Evolutionary conservation across 1,140 invertebrate genomes (phyloP).

Genomic region (Oncopeltus fasciatus): DNA sequence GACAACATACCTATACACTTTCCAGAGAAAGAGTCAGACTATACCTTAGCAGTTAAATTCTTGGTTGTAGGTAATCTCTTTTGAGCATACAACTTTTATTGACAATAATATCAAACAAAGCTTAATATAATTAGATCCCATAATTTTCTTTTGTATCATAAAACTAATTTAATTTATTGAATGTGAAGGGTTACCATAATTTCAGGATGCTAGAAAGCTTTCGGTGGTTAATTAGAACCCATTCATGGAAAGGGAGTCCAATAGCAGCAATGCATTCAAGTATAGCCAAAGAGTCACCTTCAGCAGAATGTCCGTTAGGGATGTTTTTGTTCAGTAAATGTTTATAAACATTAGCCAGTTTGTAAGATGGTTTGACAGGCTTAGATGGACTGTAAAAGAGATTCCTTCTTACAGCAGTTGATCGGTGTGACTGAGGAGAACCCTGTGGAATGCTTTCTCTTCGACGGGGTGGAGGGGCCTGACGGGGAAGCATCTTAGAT

Average conservation of each 20-base stretch:
- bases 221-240: constrained; percentile 11
- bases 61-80: too few relatives aligned
- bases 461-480: not conserved
- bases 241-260: constrained; percentile 14
- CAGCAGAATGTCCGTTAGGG: constrained; percentile 11
- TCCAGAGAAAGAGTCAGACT: too few relatives aligned
- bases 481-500: not conserved
- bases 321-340: constrained; percentile 6
- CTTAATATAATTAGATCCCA: too few relatives aligned
- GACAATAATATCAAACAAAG: too few relatives aligned
- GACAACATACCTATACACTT: too few relatives aligned
- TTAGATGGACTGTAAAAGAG: not conserved
- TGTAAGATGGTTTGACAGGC: constrained; percentile 7
- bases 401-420: not conserved
- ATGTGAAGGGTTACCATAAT: constrained; percentile 7
- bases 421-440: not conserved
- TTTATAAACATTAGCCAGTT: constrained; percentile 10
- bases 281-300: constrained; percentile 14
- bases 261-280: constrained; percentile 9
- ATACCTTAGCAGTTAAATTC: too few relatives aligned
- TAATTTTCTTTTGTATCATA: too few relatives aligned
- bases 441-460: not conserved
- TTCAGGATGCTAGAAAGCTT: constrained; percentile 13
- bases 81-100: too few relatives aligned
- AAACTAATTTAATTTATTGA: too few relatives aligned